These are phyloP conservation scores for Ramazzottius varieornatus DNA, from an alignment of 2,888 invertebrate genomes.

Conservation along the genomic window DNA sequence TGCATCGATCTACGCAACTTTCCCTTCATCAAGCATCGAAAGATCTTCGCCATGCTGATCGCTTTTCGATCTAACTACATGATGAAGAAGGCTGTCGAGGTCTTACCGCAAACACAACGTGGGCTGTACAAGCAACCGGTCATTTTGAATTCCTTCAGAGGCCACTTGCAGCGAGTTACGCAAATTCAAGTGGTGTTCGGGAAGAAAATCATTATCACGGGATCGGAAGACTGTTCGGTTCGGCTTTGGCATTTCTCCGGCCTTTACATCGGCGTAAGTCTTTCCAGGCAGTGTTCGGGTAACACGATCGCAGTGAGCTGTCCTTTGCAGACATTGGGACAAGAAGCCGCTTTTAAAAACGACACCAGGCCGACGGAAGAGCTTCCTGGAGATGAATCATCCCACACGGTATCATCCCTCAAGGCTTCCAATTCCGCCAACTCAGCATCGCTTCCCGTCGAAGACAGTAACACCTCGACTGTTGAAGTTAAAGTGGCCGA, in stretches of 20 bases:
- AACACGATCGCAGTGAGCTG: no score
- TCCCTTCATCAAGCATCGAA: neutral
- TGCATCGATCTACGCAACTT: neutral
- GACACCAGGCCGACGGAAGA: neutral
- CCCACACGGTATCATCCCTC: no score
- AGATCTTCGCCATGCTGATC: neutral
- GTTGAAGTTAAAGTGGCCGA: neutral
- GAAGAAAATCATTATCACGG: constrained; percentile 37
- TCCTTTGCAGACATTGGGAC: neutral
- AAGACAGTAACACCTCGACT: neutral
- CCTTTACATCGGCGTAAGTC: constrained; percentile 38
- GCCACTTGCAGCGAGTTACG: constrained; percentile 40
- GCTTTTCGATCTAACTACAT: neutral
- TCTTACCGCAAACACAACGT: neutral
- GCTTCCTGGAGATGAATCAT: neutral
- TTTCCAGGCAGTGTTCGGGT: constrained; percentile 47
- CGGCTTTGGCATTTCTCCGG: constrained; percentile 48
- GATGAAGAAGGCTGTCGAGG: neutral
- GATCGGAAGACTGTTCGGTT: constrained; percentile 40
- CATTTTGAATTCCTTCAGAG: constrained; percentile 32
- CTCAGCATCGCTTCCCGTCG: no score
- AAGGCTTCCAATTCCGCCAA: no score
- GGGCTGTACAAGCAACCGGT: neutral
- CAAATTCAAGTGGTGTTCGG: constrained; percentile 38
- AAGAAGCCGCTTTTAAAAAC: neutral